Evolutionary conservation across 2,888 invertebrate genomes (phyloP).

Genomic region (Macaria notata): DNA sequence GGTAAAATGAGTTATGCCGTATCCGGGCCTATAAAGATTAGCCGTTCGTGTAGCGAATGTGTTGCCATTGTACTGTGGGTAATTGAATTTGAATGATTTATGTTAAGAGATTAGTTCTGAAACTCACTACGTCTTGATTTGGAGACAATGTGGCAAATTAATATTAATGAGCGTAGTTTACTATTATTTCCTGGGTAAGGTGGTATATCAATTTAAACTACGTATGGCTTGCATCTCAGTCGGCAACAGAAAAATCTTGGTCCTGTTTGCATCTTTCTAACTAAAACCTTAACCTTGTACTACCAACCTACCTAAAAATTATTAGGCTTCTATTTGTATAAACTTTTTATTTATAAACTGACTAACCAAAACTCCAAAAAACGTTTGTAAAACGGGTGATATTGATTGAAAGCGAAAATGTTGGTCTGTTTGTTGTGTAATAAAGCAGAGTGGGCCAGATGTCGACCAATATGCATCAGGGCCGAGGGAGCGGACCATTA

Average conservation of each 20-base stretch:
- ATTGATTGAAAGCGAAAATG: too few relatives aligned
- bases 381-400: too few relatives aligned
- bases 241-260: too few relatives aligned
- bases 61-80: slow-evolving; percentile 18
- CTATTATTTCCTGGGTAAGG: not conserved
- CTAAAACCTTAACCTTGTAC: too few relatives aligned
- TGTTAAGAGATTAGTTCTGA: slow-evolving; percentile 11
- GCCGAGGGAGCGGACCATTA: slow-evolving; percentile 10
- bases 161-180: not conserved
- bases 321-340: too few relatives aligned
- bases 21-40: slow-evolving; percentile 32
- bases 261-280: too few relatives aligned
- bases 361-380: too few relatives aligned
- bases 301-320: too few relatives aligned
- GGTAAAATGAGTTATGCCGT: slow-evolving; percentile 34
- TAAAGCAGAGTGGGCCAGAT: not conserved
- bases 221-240: too few relatives aligned
- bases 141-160: slow-evolving; percentile 1
- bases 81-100: slow-evolving; percentile 34
- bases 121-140: not conserved
- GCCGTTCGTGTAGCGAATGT: slow-evolving; percentile 23
- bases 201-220: too few relatives aligned
- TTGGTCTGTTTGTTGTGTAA: not conserved
- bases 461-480: not conserved
- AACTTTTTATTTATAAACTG: too few relatives aligned